Evolutionary conservation across 2,797 vertebrate species (phyloP), one percentile per base, ranked within the genome.

Genomic region (Hypotaenidia philippensis): DNA sequence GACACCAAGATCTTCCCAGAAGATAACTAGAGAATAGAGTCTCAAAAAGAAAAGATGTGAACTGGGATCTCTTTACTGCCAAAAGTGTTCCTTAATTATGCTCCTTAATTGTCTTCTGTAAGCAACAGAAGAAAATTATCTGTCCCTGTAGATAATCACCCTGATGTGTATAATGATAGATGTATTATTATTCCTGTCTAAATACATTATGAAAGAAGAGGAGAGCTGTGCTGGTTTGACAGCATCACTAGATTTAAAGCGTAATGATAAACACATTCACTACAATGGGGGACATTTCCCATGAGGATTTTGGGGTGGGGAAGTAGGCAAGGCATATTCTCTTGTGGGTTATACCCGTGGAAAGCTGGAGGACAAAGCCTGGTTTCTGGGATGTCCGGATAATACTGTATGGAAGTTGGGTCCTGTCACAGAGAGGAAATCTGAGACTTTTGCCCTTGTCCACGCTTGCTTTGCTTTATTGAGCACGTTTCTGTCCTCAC

Each of bases 81-180:
- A 15, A 18, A 90, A 93, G n/a, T 11, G 29, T 81, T 90, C 32
- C 64, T 74, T 85, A 53, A 56, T 89, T 84, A 56, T 74, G 70
- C 78, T 90, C 32, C 64, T 70, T 85, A 53, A 56, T 89, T 84
- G 18, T 44, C 41, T 44, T 44, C 52, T 74, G 77, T 40, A 79
- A 68, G 88, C 83, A 96, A 83, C 45, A 44, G 69, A 89, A 68
- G 18, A 74, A 77, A 79, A 69, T 90, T 61, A 34, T n/a, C 65
- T 87, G 69, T 89, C 86, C 75, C 71, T 45, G 34, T 36, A 56
- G 87, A 49, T 92, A 71, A 78, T 78, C 76, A 71, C 19, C 75
- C 82, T 66, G 82, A 50, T 83, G 78, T 38, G 44, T 69, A 3
- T 65, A 47, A 26, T 52, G 74, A 59, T 82, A 70, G 63, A 72